Percentiles rank a stretch among this genome's conserved stretches.
Conservation (phyloP, 2,888 invertebrate species). For the Drosophila longiperda region DNA sequence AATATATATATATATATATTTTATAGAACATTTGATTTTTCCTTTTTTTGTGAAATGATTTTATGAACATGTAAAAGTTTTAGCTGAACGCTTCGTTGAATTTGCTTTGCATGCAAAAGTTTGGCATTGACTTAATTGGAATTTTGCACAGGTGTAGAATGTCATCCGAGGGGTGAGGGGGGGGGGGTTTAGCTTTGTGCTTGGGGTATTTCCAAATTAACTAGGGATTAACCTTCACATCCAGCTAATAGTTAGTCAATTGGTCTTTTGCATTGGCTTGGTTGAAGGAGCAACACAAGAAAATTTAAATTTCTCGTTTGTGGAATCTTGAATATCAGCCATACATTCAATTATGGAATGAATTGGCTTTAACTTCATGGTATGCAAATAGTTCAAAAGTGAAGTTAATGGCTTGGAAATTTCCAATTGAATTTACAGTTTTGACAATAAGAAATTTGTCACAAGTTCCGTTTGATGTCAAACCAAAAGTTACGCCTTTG, state of each 20-base stretch:
- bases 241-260: slow-evolving; percentile 27
- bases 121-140: slow-evolving; percentile 78
- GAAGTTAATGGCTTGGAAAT: not conserved
- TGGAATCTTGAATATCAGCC: not conserved
- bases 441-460: not conserved
- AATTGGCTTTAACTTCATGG: not conserved
- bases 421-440: not conserved
- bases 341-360: not conserved
- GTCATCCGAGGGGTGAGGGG: not conserved
- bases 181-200: slow-evolving; percentile 26
- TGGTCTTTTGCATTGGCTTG: not conserved
- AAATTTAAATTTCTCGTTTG: not conserved
- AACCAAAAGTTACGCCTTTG: not conserved
- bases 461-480: not conserved
- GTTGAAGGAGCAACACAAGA: not conserved
- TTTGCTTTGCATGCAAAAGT: slow-evolving; percentile 62
- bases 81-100: slow-evolving; percentile 54
- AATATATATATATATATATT: slow-evolving; percentile 12
- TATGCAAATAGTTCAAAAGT: not conserved
- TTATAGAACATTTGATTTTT: not conserved
- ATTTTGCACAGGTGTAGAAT: slow-evolving; percentile 50
- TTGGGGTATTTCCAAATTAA: slow-evolving; percentile 35
- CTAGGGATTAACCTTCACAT: slow-evolving; percentile 30
- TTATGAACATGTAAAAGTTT: slow-evolving; percentile 57
- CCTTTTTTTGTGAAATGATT: slow-evolving; percentile 13